Conservation (phyloP, 2,888 invertebrate genomes). For the Saturnia japonica region DNA sequence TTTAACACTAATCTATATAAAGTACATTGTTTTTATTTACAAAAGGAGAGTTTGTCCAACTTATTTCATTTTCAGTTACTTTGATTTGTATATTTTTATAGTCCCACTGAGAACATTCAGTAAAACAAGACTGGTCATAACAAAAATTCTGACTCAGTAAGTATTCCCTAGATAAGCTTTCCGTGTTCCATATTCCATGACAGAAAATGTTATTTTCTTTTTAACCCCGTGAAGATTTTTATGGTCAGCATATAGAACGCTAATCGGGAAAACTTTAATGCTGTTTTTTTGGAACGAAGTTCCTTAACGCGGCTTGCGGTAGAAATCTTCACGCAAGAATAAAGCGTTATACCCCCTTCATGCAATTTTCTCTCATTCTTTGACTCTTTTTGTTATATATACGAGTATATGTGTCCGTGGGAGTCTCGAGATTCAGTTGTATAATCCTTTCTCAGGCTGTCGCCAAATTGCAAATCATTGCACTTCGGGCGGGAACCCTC, state of each 20-base stretch:
- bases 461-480: too few species aligned
- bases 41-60: not conserved
- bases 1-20: not conserved
- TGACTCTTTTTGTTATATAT: too few species aligned
- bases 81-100: slow-evolving; percentile 3
- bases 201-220: not conserved
- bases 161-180: not conserved
- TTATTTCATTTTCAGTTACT: not conserved
- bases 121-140: not conserved
- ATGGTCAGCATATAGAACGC: not conserved
- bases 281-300: too few species aligned
- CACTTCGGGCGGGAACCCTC: too few species aligned
- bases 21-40: not conserved
- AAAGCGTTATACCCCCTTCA: too few species aligned
- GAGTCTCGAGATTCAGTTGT: too few species aligned
- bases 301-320: too few species aligned
- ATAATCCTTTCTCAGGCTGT: too few species aligned
- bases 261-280: not conserved
- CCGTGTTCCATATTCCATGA: not conserved
- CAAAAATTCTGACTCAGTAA: not conserved
- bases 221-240: not conserved
- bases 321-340: too few species aligned
- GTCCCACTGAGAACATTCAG: not conserved
- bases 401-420: too few species aligned
- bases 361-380: too few species aligned